Evolutionary conservation across 2,113 vertebrate genomes (phyloP).

Genomic region (Polypterus bichir): DNA sequence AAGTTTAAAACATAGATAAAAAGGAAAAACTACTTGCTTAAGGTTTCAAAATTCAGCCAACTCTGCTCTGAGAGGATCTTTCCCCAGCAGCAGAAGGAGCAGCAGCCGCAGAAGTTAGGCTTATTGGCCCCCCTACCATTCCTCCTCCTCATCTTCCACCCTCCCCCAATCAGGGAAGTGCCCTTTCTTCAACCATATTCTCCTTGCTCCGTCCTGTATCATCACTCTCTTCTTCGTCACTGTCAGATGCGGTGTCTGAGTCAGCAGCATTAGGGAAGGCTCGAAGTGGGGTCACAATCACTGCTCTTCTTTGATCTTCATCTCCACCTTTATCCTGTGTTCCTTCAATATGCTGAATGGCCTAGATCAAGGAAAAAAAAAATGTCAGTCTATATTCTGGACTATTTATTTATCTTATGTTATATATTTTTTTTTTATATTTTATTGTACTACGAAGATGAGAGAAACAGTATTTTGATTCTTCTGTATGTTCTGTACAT

Average conservation of each 20-base stretch:
- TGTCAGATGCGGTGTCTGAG: conserved; percentile 84
- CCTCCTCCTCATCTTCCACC: conserved; percentile 19
- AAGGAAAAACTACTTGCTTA: conserved; percentile 57
- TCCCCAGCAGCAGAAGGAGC: conserved; percentile 14
- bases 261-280: conserved; percentile 52
- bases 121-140: conserved; percentile 19
- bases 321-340: conserved; percentile 69
- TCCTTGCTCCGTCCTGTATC: conserved; percentile 61
- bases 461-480: too few relatives aligned
- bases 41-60: background rate
- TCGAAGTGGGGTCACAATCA: conserved; percentile 73
- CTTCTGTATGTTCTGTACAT: too few relatives aligned
- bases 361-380: conserved; percentile 40
- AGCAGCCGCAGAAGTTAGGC: conserved; percentile 15
- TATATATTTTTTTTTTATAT: too few relatives aligned
- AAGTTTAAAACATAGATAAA: conserved; percentile 62
- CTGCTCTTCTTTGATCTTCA: conserved; percentile 74
- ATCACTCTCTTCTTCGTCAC: conserved; percentile 68
- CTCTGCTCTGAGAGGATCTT: conserved; percentile 58
- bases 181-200: conserved; percentile 45
- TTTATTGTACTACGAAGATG: too few relatives aligned
- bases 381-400: too few relatives aligned
- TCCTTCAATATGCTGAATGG: conserved; percentile 97
- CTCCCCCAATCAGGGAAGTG: conserved; percentile 65
- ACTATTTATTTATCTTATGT: too few relatives aligned